Conservation (phyloP, 2,888 invertebrate species). For the Phengaris alcon region DNA sequence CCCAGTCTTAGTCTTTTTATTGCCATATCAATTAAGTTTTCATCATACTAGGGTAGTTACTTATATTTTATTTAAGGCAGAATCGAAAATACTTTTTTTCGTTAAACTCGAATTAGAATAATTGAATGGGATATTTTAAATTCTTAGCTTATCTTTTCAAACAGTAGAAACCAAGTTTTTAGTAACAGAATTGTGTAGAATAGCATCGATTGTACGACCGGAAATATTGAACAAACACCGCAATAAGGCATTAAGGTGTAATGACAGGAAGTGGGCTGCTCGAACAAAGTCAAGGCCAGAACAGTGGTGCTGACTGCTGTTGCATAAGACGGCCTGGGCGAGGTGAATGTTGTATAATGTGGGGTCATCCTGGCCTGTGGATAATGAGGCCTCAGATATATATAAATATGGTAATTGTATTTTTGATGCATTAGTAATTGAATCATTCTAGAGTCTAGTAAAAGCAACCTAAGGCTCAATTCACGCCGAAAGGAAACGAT, state of each 20-base stretch:
- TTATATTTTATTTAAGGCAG: too few relatives aligned
- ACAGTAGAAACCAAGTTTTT: neutral
- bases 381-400: neutral
- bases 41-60: too few relatives aligned
- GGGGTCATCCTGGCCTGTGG: neutral
- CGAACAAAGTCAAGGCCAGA: conserved; percentile 24
- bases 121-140: neutral
- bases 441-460: too few relatives aligned
- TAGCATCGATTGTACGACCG: neutral
- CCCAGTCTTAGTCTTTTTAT: too few relatives aligned
- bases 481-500: too few relatives aligned
- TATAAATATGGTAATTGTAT: neutral
- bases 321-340: conserved; percentile 18
- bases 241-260: conserved; percentile 11
- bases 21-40: too few relatives aligned
- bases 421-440: neutral
- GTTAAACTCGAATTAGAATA: too few relatives aligned
- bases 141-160: neutral
- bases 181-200: neutral
- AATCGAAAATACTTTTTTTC: too few relatives aligned
- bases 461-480: neutral
- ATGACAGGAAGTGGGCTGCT: conserved; percentile 20
- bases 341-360: neutral
- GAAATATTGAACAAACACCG: conserved; percentile 10
- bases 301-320: neutral